Evolutionary conservation across 1,140 invertebrate genomes (phyloP), one percentile per base, ranked within the genome.

Genomic region (Aphelinus atriplicis): DNA sequence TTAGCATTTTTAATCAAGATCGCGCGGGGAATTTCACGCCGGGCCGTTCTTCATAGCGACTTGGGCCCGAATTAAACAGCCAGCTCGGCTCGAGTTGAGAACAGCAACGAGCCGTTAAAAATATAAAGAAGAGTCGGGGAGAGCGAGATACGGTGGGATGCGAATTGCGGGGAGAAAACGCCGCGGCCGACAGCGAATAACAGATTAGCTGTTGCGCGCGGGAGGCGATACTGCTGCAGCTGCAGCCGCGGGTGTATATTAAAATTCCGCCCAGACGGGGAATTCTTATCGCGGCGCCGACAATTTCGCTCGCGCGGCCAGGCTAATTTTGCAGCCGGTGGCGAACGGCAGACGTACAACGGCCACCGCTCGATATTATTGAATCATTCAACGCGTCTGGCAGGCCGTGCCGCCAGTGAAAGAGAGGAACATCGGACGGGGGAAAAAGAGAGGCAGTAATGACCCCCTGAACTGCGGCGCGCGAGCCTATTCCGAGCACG

Each of bases 321-420:
- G 50, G 63, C 55, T 73, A 73, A 66, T 65, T 65, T 58, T 4
- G 9, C 70, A 68, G 7, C 51, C 51, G 10, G 9, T 43, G 46
- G 60, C 6, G 46, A 48, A 10, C 4, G 58, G 26, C 4, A 9
- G 7, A 42, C 43, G 26, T 7, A 47, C 43, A 47, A 57, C 51
- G 46, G 55, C 9, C 4, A n/a, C 50, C 7, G 6, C 56, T 71
- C 69, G 60, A 71, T 71, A 71, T 71, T 71, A 63, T 71, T 71
- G 60, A 64, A 71, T 64, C 60, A 64, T 71, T 71, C 61, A 64
- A 71, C 61, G 70, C 7, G 70, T 48, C 61, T 46, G 60, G 26
- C 26, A 26, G 26, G 26, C 26, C 26, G 26, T 26, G 26, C 26
- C 26, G 0, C 26, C 26, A 26, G 26, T 26, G 26, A 26, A 26